Percentiles rank a stretch among this genome's conserved stretches.
phyloP scores from a whole-genome alignment of 2,888 invertebrate species.

The Sminthurinus aureus region DNA sequence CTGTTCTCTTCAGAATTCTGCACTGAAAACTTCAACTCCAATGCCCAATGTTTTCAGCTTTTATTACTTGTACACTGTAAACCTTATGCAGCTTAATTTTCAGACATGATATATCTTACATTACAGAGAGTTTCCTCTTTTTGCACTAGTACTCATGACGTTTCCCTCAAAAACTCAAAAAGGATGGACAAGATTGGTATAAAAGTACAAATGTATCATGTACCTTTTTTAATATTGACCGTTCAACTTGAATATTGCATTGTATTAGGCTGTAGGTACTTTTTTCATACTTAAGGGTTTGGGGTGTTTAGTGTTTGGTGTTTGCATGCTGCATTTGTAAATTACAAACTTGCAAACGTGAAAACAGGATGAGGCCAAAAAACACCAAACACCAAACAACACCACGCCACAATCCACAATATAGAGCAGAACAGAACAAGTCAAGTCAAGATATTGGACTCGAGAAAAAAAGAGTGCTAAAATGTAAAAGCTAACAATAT shows the following conservation, averaged over 20 bases:
- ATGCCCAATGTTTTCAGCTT: too few relatives aligned
- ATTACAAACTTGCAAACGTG: background rate
- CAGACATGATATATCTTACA: too few relatives aligned
- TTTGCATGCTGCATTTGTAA: too few relatives aligned
- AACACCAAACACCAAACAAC: too few relatives aligned
- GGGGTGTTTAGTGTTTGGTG: too few relatives aligned
- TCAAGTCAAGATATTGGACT: background rate
- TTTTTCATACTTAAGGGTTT: too few relatives aligned
- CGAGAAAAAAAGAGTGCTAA: background rate
- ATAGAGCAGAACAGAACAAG: too few relatives aligned
- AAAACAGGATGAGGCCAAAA: background rate
- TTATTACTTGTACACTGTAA: background rate
- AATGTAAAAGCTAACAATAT: background rate
- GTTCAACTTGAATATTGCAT: too few relatives aligned
- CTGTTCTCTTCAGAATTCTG: background rate
- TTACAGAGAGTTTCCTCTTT: background rate
- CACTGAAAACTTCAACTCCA: too few relatives aligned
- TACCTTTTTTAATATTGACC: too few relatives aligned
- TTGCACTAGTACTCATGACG: background rate
- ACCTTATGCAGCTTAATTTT: background rate
- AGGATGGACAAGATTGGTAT: background rate
- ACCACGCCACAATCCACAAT: too few relatives aligned
- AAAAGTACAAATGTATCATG: background rate
- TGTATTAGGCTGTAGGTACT: too few relatives aligned
- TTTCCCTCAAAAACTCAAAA: background rate